Evolutionary conservation across 2,113 vertebrate genomes (phyloP).

Genomic region (Daboia siamensis): DNA sequence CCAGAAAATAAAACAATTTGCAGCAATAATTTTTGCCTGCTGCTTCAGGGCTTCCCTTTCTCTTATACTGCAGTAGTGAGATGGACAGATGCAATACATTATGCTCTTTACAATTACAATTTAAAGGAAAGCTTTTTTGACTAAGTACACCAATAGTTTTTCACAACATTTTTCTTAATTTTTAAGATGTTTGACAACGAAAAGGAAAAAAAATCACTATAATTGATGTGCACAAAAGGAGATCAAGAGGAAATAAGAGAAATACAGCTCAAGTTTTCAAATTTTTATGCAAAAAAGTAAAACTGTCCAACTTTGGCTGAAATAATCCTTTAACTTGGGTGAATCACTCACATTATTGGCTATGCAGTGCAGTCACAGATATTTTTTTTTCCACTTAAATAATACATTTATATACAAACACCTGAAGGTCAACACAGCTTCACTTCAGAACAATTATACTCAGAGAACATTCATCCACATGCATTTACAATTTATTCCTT

Average conservation of each 20-base stretch:
- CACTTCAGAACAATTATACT: not conserved
- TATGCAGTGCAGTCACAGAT: not conserved
- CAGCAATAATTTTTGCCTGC: conserved; percentile 9
- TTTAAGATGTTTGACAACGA: conserved; percentile 26
- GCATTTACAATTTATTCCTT: not conserved
- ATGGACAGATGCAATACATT: not conserved
- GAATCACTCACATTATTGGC: conserved; percentile 14
- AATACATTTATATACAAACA: not conserved
- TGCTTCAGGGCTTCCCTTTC: not conserved
- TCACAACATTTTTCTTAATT: conserved; percentile 46
- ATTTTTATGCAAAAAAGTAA: conserved; percentile 15
- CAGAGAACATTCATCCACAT: not conserved
- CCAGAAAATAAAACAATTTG: not conserved
- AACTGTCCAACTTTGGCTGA: conserved; percentile 55
- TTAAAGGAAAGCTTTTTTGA: conserved; percentile 45
- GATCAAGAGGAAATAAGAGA: conserved; percentile 21
- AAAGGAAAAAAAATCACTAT: conserved; percentile 21
- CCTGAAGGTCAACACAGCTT: not conserved
- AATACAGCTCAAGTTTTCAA: not conserved
- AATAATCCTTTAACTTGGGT: not conserved
- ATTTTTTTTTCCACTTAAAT: not conserved
- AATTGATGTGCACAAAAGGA: conserved; percentile 40
- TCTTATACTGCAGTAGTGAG: conserved; percentile 11
- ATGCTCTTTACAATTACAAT: conserved; percentile 22
- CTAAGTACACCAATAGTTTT: conserved; percentile 30